Percentiles rank a stretch among this genome's conserved stretches.
These are phyloP conservation scores for Manis crassicaudata DNA, from an alignment of 2,797 vertebrate species.

Conservation along the genomic window DNA sequence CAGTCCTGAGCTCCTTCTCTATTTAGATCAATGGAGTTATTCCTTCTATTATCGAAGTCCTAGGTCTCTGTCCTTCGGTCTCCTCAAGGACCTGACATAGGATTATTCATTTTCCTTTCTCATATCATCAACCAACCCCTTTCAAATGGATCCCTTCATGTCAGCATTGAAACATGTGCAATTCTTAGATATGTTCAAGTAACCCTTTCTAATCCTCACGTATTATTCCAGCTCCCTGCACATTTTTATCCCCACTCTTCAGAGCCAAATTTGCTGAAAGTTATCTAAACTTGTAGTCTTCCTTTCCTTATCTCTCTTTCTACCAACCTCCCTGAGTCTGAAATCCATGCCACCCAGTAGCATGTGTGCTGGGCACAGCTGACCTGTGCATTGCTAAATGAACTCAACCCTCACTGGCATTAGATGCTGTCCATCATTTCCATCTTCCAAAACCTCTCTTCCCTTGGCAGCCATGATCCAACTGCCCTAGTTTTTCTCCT, in stretches of 20 bases:
- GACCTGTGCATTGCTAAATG: background rate
- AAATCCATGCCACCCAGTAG: background rate
- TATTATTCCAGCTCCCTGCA: background rate
- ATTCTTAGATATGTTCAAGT: background rate
- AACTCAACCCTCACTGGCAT: background rate
- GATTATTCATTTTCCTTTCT: background rate
- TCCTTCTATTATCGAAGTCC: background rate
- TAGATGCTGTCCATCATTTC: background rate
- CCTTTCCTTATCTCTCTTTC: background rate
- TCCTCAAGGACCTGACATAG: background rate
- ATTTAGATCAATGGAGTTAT: background rate
- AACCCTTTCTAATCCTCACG: background rate
- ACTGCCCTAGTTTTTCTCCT: background rate
- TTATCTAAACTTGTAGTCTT: background rate
- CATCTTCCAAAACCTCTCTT: background rate
- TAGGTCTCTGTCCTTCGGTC: background rate
- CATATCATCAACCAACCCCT: background rate
- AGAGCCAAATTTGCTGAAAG: background rate
- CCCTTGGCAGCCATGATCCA: background rate
- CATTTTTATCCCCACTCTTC: background rate
- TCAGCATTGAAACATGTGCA: background rate
- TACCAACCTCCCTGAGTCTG: background rate
- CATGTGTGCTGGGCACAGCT: background rate
- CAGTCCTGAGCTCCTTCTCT: background rate
- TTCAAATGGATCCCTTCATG: background rate